Conservation (phyloP, 2,888 invertebrate species). For the Craniophora ligustri region DNA sequence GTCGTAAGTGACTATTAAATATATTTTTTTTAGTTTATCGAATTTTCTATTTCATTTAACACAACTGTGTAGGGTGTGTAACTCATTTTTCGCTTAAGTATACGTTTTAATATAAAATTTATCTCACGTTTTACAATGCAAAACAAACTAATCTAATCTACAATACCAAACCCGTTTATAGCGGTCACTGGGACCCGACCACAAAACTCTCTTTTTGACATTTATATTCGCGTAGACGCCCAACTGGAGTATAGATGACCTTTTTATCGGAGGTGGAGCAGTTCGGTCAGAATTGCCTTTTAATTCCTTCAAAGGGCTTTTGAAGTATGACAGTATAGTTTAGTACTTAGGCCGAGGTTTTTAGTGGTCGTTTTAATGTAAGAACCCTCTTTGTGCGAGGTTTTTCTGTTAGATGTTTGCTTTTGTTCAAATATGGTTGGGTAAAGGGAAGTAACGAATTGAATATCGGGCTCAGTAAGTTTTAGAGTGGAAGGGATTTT, state of each 20-base stretch:
- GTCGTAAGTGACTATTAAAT: no score
- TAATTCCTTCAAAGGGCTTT: slow-evolving; percentile 67
- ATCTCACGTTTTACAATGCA: no score
- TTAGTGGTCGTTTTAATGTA: slow-evolving; percentile 32
- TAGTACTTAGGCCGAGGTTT: slow-evolving; percentile 51
- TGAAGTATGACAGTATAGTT: slow-evolving; percentile 57
- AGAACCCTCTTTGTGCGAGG: slow-evolving; percentile 28
- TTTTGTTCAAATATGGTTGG: slow-evolving; percentile 27
- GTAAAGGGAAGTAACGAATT: slow-evolving; percentile 4
- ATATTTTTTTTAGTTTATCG: no score
- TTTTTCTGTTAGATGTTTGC: slow-evolving; percentile 35
- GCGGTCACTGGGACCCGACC: slow-evolving; percentile 39
- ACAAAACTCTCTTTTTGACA: slow-evolving; percentile 57
- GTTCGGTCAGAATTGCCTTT: slow-evolving; percentile 62
- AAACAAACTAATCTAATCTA: no score
- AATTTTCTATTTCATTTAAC: no score
- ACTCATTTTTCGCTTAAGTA: no score
- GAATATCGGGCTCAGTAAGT: neutral
- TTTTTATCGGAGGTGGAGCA: slow-evolving; percentile 67
- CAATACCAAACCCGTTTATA: neutral
- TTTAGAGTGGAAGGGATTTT: neutral
- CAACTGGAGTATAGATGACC: slow-evolving; percentile 67
- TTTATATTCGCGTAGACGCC: slow-evolving; percentile 68
- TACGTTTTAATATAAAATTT: no score
- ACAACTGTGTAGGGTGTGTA: no score